These are phyloP conservation scores for Polia nebulosa DNA, from an alignment of 2,888 invertebrate species.

Conservation along the genomic window DNA sequence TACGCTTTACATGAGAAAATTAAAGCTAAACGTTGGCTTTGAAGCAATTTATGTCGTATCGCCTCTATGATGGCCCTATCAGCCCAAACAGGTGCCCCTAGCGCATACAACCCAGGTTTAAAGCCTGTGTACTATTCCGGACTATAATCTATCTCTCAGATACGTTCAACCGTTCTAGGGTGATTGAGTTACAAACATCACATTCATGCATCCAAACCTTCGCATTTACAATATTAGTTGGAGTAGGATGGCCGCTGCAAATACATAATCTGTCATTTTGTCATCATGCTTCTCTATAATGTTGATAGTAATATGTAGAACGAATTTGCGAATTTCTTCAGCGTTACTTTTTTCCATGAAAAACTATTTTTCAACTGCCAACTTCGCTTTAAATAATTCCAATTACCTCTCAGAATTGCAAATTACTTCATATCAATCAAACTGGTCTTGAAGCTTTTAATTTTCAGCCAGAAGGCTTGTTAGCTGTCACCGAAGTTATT, in stretches of 20 bases:
- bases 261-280: not conserved
- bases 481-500: slow-evolving; percentile 40
- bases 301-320: not conserved
- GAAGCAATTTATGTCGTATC: too few relatives aligned
- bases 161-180: not conserved
- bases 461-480: slow-evolving; percentile 6
- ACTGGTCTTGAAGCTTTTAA: slow-evolving; percentile 26
- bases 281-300: not conserved
- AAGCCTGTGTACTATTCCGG: not conserved
- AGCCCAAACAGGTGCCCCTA: too few relatives aligned
- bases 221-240: not conserved
- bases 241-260: too few relatives aligned
- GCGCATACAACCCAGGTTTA: too few relatives aligned
- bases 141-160: not conserved
- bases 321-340: not conserved
- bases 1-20: too few relatives aligned
- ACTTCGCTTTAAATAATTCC: slow-evolving; percentile 44
- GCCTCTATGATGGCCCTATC: too few relatives aligned
- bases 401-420: slow-evolving; percentile 26
- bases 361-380: not conserved
- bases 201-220: too few relatives aligned
- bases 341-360: not conserved
- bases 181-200: not conserved
- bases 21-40: too few relatives aligned
- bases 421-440: slow-evolving; percentile 43